phyloP scores from a whole-genome alignment of 2,797 vertebrate genomes.

The Syngnathus acus region DNA sequence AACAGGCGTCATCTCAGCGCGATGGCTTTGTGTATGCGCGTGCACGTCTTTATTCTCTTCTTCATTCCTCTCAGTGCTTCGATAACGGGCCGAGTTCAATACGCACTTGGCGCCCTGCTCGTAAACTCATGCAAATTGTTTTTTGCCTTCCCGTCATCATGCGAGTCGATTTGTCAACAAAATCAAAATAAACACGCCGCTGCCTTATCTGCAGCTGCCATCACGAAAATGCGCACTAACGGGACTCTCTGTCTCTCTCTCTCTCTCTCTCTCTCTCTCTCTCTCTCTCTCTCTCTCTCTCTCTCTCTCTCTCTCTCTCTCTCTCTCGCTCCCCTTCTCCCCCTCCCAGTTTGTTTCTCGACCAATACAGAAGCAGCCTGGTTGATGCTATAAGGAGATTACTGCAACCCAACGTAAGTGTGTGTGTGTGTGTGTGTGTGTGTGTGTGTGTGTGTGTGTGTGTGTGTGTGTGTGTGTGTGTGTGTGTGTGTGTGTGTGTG shows the following conservation, averaged over 20 bases:
- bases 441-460: conserved; percentile 35
- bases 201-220: conserved; percentile 76
- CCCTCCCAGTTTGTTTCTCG: conserved; percentile 87
- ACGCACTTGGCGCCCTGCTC: conserved; percentile 32
- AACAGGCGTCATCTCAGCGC: too few relatives aligned
- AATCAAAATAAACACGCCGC: conserved; percentile 74
- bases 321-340: conserved; percentile 56
- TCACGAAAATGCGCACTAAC: conserved; percentile 82
- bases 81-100: conserved; percentile 29
- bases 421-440: conserved; percentile 48
- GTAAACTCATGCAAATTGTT: conserved; percentile 64
- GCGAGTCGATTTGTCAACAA: conserved; percentile 65
- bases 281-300: conserved; percentile 79
- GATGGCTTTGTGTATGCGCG: conserved; percentile 14
- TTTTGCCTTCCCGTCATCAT: conserved; percentile 32
- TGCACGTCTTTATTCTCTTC: conserved; percentile 23
- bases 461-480: conserved; percentile 46
- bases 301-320: conserved; percentile 55
- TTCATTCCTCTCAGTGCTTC: conserved; percentile 34
- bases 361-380: conserved; percentile 94
- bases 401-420: conserved; percentile 92
- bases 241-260: conserved; percentile 9
- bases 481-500: conserved; percentile 56
- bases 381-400: conserved; percentile 98
- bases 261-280: conserved; percentile 54